Base-by-base conservation (phyloP, 1,140 invertebrate genomes). In the Antheraea pernyi region DNA sequence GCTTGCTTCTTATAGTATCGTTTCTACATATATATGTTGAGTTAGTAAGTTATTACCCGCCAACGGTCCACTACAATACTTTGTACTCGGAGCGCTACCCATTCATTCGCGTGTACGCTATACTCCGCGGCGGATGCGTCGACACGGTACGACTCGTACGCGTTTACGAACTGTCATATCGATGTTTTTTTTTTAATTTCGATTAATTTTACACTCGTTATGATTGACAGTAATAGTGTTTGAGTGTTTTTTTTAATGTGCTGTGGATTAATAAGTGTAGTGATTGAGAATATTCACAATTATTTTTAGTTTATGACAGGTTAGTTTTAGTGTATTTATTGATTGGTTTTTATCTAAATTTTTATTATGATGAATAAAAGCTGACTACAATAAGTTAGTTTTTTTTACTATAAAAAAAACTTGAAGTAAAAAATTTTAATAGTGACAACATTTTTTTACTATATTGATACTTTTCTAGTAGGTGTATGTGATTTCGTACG, bases 21-120 rank as follows among this genome's bases (percentile, higher is more conserved):
- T n/a, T 16, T 53, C 9, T 13, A 16, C 1, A 53, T 53, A 0
- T 13, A 16, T 53, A 53, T 53, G 46, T 42, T 42, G 7, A 42
- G 11, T 53, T 13, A 53, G 46, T 0, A 10, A 48, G 46, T 7
- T 48, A 48, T 7, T 48, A 53, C 13, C 0, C 5, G 10, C 46
- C 46, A 53, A 53, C 46, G 46, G 46, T 53, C 13, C 39, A 42
- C 16, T 53, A 53, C 46, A 53, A 53, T 53, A 53, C 46, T 53
- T 16, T 53, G 46, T 16, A 13, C 46, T 53, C 16, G 16, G 11
- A 13, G 46, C 46, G 7, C 9, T 13, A 9, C 9, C 67, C 75
- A 77, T 80, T 86, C 88, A 91, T 91, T 91, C 87, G 82, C 79
- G 85, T 79, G 82, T 76, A 74, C 75, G 85, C 81, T 78, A 77